These are phyloP conservation scores for Nephotettix cincticeps DNA, from an alignment of 1,140 invertebrate genomes.

Conservation along the genomic window DNA sequence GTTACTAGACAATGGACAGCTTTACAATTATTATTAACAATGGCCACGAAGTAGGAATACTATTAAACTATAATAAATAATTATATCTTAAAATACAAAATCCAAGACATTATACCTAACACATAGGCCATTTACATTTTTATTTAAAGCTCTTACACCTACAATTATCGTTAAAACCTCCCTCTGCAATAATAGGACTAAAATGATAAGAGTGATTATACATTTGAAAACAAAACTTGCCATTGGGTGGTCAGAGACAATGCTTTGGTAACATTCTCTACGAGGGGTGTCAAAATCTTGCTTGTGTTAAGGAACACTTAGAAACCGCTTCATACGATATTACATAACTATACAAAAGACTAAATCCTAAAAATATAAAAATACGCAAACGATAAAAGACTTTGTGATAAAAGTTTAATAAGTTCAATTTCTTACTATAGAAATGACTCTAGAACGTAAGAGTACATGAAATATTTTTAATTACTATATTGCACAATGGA, in stretches of 20 bases:
- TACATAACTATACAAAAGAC: conserved; percentile 27
- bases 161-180: neutral
- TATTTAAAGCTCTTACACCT: neutral
- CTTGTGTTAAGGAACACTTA: conserved; percentile 15
- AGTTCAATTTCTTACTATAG: neutral
- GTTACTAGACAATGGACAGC: too few species aligned
- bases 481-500: conserved; percentile 24
- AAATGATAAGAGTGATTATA: neutral
- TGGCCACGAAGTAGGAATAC: too few species aligned
- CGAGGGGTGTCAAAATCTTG: neutral
- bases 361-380: conserved; percentile 24
- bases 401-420: neutral
- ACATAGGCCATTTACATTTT: neutral
- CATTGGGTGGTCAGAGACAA: neutral
- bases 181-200: neutral
- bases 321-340: neutral
- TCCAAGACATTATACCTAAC: neutral
- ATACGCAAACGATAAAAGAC: conserved; percentile 23
- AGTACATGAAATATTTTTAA: neutral
- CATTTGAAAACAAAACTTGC: neutral
- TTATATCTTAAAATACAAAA: too few species aligned
- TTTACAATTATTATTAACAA: too few species aligned
- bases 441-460: neutral
- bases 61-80: too few species aligned
- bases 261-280: neutral